phyloP scores from a whole-genome alignment of 2,797 vertebrate species.

The Trematomus bernacchii region DNA sequence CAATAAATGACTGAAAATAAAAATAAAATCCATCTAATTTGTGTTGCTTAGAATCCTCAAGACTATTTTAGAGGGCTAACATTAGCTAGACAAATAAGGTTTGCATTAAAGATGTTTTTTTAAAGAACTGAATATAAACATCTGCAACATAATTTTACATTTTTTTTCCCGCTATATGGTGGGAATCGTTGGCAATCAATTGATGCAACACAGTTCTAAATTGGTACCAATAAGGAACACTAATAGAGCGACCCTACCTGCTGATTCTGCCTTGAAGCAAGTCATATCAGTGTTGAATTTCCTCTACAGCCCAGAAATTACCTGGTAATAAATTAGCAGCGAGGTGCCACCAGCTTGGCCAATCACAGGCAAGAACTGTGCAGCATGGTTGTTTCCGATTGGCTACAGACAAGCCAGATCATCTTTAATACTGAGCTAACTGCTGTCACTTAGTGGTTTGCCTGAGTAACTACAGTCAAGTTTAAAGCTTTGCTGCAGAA shows the following conservation, averaged over 20 bases:
- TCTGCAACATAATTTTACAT: not conserved
- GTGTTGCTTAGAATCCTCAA: not conserved
- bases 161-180: not conserved
- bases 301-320: slow-evolving; percentile 8
- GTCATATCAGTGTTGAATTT: slow-evolving; percentile 16
- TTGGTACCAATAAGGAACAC: not conserved
- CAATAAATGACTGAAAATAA: not conserved
- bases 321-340: not conserved
- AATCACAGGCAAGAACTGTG: slow-evolving; percentile 62
- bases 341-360: slow-evolving; percentile 25
- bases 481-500: not conserved
- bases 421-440: slow-evolving; percentile 16
- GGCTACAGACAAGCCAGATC: not conserved
- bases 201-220: not conserved
- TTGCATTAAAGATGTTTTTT: not conserved
- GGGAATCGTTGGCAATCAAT: not conserved
- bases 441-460: slow-evolving; percentile 54
- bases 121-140: too few species aligned
- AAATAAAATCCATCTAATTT: not conserved
- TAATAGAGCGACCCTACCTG: not conserved
- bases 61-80: not conserved
- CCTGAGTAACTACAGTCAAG: slow-evolving; percentile 26
- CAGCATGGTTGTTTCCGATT: not conserved
- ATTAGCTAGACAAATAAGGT: not conserved
- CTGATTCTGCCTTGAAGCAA: slow-evolving; percentile 4